Base-by-base conservation (phyloP, 2,113 vertebrate species). In the Phaetusa simplex region DNA sequence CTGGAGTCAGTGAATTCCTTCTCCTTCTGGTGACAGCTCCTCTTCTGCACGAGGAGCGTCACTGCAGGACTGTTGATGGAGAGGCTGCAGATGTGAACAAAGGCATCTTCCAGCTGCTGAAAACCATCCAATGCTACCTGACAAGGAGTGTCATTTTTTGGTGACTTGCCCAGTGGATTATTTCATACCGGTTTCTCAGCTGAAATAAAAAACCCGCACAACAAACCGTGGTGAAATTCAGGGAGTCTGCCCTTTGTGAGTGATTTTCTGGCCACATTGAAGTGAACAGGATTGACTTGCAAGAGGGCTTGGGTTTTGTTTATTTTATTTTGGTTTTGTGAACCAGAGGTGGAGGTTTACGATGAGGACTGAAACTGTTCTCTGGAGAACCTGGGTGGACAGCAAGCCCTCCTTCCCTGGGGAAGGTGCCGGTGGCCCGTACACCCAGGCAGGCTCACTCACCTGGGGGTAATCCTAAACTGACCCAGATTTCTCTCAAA, bases 351-450 rank as follows among this genome's bases (percentile, higher is more conserved):
- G 20, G 52, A 38, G 24, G 36, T 32, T 74, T 73, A 36, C 0
- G 5, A 21, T 8, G 26, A 74, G 32, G 26, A 50, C 50, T 12
- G 36, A 58, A 58, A 10, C 30, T 15, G 12, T 32, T 40, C 50
- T 45, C n/a, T 30, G n/a, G 29, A 55, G 66, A 29, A 14, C 66
- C 23, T 1, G 2, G 22, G 49, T 29, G 0, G 4, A 13, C 20
- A 27, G 47, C n/a, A n/a, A 82, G 32, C 45, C 45, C 27, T 59
- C 17, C 61, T 42, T 18, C 26, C 8, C 26, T 0, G 1, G 55
- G 45, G 32, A 42, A 6, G 0, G 1, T 9, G 56, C 20, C 0
- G 6, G 53, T 30, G 59, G 76, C 50, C 3, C 3, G 0, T 6
- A 4, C 12, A 18, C 9, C 7, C 20, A 17, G 24, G 36, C 36